phyloP scores from a whole-genome alignment of 2,888 invertebrate species.

The Apodemia hepburni region DNA sequence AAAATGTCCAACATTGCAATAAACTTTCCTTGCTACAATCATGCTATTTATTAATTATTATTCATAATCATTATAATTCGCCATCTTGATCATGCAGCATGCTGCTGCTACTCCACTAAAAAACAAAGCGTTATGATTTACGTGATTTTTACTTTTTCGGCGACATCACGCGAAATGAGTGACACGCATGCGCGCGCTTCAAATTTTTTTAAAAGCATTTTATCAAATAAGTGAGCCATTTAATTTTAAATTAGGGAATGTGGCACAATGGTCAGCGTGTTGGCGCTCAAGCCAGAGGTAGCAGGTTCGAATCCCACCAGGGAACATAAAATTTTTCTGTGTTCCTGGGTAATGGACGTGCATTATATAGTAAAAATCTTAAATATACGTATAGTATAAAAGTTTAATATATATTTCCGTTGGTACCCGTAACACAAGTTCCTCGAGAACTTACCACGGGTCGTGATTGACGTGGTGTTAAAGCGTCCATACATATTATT shows the following conservation, averaged over 20 bases:
- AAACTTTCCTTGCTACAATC: not conserved
- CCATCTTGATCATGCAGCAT: conserved; percentile 10
- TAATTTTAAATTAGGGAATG: not conserved
- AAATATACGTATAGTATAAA: too few relatives aligned
- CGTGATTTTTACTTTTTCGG: conserved; percentile 10
- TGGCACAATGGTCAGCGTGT: too few relatives aligned
- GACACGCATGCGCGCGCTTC: not conserved
- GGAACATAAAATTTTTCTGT: too few relatives aligned
- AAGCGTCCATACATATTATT: too few relatives aligned
- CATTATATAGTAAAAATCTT: too few relatives aligned
- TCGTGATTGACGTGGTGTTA: too few relatives aligned
- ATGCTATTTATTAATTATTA: conserved; percentile 11
- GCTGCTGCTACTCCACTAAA: not conserved
- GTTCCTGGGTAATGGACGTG: too few relatives aligned
- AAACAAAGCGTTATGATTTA: conserved; percentile 4
- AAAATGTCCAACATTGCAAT: not conserved
- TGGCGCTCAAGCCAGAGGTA: too few relatives aligned
- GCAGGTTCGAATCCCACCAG: too few relatives aligned
- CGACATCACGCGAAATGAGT: conserved; percentile 4
- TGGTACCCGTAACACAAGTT: too few relatives aligned
- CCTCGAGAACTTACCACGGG: too few relatives aligned
- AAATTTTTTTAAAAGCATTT: not conserved
- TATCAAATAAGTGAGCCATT: conserved; percentile 16
- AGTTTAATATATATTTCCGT: too few relatives aligned
- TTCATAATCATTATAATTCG: conserved; percentile 10